These are phyloP conservation scores for Menidia beryllina DNA, from an alignment of 2,113 vertebrate species.

Conservation along the genomic window DNA sequence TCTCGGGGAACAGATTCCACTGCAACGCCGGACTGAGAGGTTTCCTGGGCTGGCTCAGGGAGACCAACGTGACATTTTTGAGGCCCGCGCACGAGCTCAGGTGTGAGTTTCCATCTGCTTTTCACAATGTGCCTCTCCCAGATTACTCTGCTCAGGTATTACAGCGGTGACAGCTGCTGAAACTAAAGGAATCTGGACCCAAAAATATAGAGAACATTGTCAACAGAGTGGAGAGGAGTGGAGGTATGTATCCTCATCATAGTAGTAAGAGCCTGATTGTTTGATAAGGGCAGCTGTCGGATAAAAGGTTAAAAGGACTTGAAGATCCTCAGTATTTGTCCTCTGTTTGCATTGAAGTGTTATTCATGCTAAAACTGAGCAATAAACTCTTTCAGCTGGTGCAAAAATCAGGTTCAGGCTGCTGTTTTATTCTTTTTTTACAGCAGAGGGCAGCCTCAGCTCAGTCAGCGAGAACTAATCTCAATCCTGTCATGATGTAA, in stretches of 20 bases:
- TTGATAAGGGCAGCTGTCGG: too few relatives aligned
- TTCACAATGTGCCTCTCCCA: conserved; percentile 45
- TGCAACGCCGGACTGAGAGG: conserved; percentile 81
- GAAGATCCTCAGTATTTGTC: too few relatives aligned
- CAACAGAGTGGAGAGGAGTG: too few relatives aligned
- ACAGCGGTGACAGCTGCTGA: conserved; percentile 4
- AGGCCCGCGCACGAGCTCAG: conserved; percentile 69
- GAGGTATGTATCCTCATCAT: too few relatives aligned
- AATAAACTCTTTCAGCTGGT: not conserved
- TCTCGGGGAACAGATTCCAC: conserved; percentile 83
- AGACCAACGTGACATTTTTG: conserved; percentile 78
- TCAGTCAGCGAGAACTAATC: not conserved
- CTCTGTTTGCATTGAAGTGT: too few relatives aligned
- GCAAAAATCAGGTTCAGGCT: not conserved
- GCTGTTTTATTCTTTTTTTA: conserved; percentile 5
- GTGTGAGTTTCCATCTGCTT: conserved; percentile 81
- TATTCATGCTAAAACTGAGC: too few relatives aligned
- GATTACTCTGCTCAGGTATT: conserved; percentile 27
- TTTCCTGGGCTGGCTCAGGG: conserved; percentile 84
- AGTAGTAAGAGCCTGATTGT: too few relatives aligned
- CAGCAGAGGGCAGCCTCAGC: conserved; percentile 60
- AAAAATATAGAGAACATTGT: too few relatives aligned
- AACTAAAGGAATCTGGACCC: too few relatives aligned
- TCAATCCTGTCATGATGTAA: not conserved
- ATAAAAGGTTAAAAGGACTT: too few relatives aligned